Base-by-base conservation (phyloP, 2,113 vertebrate species). In the Etheostoma cragini region DNA sequence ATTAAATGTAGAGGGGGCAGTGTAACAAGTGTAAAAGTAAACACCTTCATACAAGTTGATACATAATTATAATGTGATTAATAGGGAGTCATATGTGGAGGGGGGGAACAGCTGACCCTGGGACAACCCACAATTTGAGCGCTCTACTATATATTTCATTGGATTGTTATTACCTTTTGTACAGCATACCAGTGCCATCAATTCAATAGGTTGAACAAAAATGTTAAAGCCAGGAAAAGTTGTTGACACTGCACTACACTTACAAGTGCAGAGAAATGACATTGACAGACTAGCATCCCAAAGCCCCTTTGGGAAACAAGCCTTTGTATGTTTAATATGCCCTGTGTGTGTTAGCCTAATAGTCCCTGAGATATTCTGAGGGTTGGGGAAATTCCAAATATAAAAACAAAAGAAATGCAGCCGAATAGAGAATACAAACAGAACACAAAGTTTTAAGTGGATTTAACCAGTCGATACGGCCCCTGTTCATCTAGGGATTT, bases 241-340 rank as follows among this genome's bases (percentile, higher is more conserved):
- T 26, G 21, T 19, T 42, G 11, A 72, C 6, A n/a, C 16, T 17
- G 10, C 19, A 26, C 38, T 42, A 42, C 38, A 42, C 46, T 38
- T 50, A 24, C 24, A 53, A 52, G 53, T 63, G 60, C 61, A 68
- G 17, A 56, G 63, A 70, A 79, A 52, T 45, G 13, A 53, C 76
- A 79, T 38, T 65, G 33, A 46, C 38, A 54, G 66, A 72, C 61
- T 38, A 66, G 38, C 50, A 50, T 61, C 78, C 53, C 68, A 74
- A 35, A 78, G 60, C 54, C 50, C 72, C 21, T 46, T 12, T 62
- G 79, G 76, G 61, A 68, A 76, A 69, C 49, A 73, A 42, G 58
- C 54, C n/a, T 65, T 68, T 60, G 35, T 26, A 61, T 71, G 58
- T 83, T 80, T 63, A 63, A 73, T 65, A 72, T 22, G 61, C n/a